Evolutionary conservation across 2,113 vertebrate genomes (phyloP).

Genomic region (Ctenodactylus gundi): DNA sequence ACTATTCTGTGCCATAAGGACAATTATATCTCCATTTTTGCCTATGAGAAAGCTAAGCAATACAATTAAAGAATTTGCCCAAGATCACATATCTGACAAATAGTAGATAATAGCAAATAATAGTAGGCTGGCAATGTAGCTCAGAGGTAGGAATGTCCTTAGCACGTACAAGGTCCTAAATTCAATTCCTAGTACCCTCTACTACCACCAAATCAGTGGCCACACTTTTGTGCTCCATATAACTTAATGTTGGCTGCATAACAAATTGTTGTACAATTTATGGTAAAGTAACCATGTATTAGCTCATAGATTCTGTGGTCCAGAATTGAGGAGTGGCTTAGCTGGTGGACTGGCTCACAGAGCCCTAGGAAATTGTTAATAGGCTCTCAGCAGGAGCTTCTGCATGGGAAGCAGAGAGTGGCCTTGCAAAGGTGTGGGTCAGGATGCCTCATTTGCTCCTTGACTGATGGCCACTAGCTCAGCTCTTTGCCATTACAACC

Average conservation of each 20-base stretch:
- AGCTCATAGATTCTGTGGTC: background rate
- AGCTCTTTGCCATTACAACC: background rate
- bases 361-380: background rate
- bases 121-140: accelerated
- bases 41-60: background rate
- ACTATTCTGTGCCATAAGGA: background rate
- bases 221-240: background rate
- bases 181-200: background rate
- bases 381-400: background rate
- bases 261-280: background rate
- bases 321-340: background rate
- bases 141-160: background rate
- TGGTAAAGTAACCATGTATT: background rate
- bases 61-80: background rate
- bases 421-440: too few species aligned
- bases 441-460: background rate
- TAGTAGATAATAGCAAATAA: too few species aligned
- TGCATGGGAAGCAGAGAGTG: too few species aligned
- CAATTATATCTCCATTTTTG: slow-evolving; percentile 6
- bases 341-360: background rate
- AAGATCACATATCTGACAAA: background rate
- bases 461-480: background rate
- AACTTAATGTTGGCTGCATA: background rate
- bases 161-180: too few species aligned
- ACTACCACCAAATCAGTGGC: background rate